Base-by-base conservation (phyloP, 2,888 invertebrate species). In the Mimachlamys varia region DNA sequence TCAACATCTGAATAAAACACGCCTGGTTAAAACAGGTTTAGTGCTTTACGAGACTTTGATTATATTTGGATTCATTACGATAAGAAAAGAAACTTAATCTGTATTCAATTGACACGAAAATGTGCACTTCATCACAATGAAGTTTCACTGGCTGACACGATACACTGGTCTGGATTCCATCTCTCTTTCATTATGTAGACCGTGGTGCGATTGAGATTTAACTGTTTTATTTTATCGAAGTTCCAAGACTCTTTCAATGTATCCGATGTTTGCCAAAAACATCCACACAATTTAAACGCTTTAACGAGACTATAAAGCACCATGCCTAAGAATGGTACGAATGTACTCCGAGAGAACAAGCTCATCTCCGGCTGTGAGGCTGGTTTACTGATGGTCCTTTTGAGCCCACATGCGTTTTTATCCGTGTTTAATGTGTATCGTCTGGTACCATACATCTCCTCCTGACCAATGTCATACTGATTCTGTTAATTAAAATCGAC, bases 401-500 rank as follows among this genome's bases (percentile, higher is more conserved):
- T 76, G 76, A 76, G 62, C 76, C 33, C 10, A 33, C 33, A 76
- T 76, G 76, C 13, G 27, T 15, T 62, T 44, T 76, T 76, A 76
- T 76, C 33, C 76, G 12, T 33, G 33, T 76, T 76, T 76, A 27
- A 76, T 76, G 76, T 27, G 33, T 7, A 76, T 76, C 76, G 76
- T 76, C 76, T 76, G 76, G 33, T 76, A 76, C 76, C 76, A 33
- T 76, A 22, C 3, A 62, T 62, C 62, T 62, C n/a, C 13, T 62
- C 62, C n/a, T 5, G 22, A 62, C 62, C n/a, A 76, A 17, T 76
- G 76, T 33, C 76, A 76, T 76, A 76, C 76, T 76, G 76, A 10
- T 76, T 27, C 15, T 76, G 76, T 76, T 76, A 33, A 76, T 76
- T 76, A 76, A 76, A 76, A 76, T 76, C 76, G 76, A 76, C 76